Base-by-base conservation (phyloP, 2,113 vertebrate genomes). In the Cinclus cinclus region DNA sequence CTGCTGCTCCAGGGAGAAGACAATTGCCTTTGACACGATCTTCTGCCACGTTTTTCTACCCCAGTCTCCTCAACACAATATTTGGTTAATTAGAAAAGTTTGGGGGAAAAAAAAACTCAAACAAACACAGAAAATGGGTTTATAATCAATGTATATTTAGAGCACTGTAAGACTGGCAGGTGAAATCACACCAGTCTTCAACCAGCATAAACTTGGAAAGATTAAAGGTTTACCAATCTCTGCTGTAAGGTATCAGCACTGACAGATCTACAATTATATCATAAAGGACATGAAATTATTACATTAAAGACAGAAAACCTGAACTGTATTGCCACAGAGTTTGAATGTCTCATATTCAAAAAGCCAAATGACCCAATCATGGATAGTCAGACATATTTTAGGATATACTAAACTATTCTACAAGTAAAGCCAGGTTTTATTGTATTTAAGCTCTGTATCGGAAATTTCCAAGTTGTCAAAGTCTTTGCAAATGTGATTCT, bases 51-150 rank as follows among this genome's bases (percentile, higher is more conserved):
- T 59, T 76, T 62, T 75, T 69, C 37, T 89, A 52, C 23, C 22
- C 21, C 17, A 12, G 17, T 56, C 52, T 25, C 7, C 17, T 24
- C 41, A 1, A n/a, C 8, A 5, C 20, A 22, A 74, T 85, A 96
- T 95, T 94, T 77, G 47, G 96, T 96, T 97, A 97, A 97, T 97
- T 96, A 87, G 56, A 94, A 94, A 97, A 96, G 64, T 87, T 93
- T 31, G 15, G 60, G n/a, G 19, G 3, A 4, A 2, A 31, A 2
- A 31, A 21, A n/a, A 44, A 2, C 5, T 13, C 17, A 28, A 64
- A 28, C 10, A 60, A 95, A 94, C 2, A 86, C 60, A 86, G 65
- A 95, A 91, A 76, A 60, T 1, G 3, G 12, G 17, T 7, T 93
- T 64, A 73, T 73, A 85, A 96, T 42, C 70, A 87, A 80, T 90